These are phyloP conservation scores for Nymphalis io DNA, from an alignment of 1,140 invertebrate species.

Conservation along the genomic window DNA sequence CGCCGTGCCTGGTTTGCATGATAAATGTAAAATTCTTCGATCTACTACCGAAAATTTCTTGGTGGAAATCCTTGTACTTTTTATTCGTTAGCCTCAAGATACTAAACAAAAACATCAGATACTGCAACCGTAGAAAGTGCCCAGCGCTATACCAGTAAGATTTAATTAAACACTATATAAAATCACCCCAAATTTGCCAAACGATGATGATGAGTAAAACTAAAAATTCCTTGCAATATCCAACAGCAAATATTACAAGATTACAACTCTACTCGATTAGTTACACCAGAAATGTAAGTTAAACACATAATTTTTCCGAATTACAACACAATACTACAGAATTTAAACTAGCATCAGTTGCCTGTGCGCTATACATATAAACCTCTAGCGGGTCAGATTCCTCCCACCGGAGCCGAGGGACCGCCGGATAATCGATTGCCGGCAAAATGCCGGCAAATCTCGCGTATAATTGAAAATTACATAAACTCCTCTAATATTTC, in stretches of 20 bases:
- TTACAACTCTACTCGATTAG: background rate
- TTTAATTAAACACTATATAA: background rate
- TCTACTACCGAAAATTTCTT: too few species aligned
- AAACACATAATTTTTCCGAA: too few species aligned
- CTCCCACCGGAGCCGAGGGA: conserved; percentile 38
- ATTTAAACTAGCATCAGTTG: too few species aligned
- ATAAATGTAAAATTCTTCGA: too few species aligned
- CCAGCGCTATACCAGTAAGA: background rate
- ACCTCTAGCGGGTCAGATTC: background rate
- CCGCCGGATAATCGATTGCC: conserved; percentile 37
- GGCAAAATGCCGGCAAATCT: conserved; percentile 32
- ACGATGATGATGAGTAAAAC: background rate
- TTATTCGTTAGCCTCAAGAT: too few species aligned
- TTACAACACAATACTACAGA: too few species aligned
- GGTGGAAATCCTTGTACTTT: too few species aligned
- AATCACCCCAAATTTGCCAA: background rate
- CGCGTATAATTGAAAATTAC: conserved; percentile 32
- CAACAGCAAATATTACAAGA: background rate
- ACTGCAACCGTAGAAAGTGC: too few species aligned
- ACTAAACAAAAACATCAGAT: too few species aligned
- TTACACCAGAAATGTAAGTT: background rate
- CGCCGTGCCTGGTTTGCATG: conserved; percentile 83
- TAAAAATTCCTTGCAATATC: too few species aligned
- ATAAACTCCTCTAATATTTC: background rate
- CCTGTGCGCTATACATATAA: too few species aligned